Evolutionary conservation across 2,888 invertebrate species (phyloP), one percentile per base, ranked within the genome.

Genomic region (Onthophagus sagittarius): DNA sequence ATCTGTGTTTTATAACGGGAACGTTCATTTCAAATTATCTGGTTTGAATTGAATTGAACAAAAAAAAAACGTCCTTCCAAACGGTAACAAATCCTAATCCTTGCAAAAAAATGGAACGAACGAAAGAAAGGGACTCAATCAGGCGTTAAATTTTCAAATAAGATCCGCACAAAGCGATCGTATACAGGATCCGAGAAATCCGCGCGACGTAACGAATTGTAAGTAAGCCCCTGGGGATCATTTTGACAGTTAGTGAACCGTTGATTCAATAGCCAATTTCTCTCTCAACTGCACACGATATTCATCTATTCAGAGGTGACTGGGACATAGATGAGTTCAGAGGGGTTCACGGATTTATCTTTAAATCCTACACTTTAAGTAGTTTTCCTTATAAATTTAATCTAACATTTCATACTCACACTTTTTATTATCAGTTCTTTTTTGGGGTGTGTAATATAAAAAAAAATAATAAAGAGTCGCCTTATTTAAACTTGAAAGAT

Each of bases 231-330:
- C 76, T 62, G 23, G 73, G 78, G 77, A 80, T 82, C 79, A 82
- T 83, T 83, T 82, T 81, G 81, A 82, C 81, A 81, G 83, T 83
- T 82, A 82, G 78, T 82, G 82, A 81, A 82, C 79, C 83, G 82
- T 82, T 80, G 79, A 81, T 82, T 82, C 81, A 82, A 83, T 82
- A 80, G 81, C 82, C 82, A 83, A 83, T 83, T 83, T 82, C 80
- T 81, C 82, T 78, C 79, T 81, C 82, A 78, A 79, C 79, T 82
- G 83, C 79, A 81, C 82, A 83, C 80, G 39, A 53, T 53, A 53
- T 53, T 53, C 39, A 53, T 53, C 78, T 76, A 78, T 78, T 73
- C 70, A 72, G 78, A 77, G 79, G 78, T 81, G 80, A 80, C 79
- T 80, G 75, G 76, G 78, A 53, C 11, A 11, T 53, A 11, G 39